Base-by-base conservation (phyloP, 1,140 invertebrate species). In the Leucophenga varia region DNA sequence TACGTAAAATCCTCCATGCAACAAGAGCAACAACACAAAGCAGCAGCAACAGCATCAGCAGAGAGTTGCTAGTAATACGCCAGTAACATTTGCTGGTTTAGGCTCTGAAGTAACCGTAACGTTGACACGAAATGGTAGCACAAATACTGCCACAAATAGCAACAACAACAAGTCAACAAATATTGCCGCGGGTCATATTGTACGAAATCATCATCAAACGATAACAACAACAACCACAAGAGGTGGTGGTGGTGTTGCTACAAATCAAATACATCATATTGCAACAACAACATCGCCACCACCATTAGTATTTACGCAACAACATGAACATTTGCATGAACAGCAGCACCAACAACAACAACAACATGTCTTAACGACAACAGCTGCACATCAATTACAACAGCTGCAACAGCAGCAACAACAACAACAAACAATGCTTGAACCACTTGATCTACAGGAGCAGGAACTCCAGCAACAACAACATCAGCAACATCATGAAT, bases 151-250 rank as follows among this genome's bases (percentile, higher is more conserved):
- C 12, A 63, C 50, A 16, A 67, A 45, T 49, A n/a, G n/a, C n/a
- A n/a, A n/a, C n/a, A n/a, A n/a, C n/a, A n/a, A n/a, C n/a, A n/a
- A n/a, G n/a, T n/a, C n/a, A n/a, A n/a, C n/a, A n/a, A 63, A 68
- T 43, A 61, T 63, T 30, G 51, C 68, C 68, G 64, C 69, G 50
- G 69, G 61, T 72, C 69, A 72, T 72, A 72, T 72, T 72, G 70
- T 72, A 56, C 55, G 69, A 43, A 69, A 72, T 43, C 25, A 17
- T 7, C 34, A 36, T 8, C 37, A 39, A 25, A 25, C 22, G 22
- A 25, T 25, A 5, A 25, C 22, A 25, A 25, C 5, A 6, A 25
- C 22, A 25, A 10, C 22, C 5, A 25, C 22, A 10, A 34, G 8
- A 20, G 16, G 25, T n/a, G 3, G 6, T 42, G 12, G 30, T 42